A percentile compares a stretch with the other conserved stretches of the same genome.
Evolutionary conservation across 2,888 invertebrate species (phyloP).

Genomic region (Sarcophaga subvicina): DNA sequence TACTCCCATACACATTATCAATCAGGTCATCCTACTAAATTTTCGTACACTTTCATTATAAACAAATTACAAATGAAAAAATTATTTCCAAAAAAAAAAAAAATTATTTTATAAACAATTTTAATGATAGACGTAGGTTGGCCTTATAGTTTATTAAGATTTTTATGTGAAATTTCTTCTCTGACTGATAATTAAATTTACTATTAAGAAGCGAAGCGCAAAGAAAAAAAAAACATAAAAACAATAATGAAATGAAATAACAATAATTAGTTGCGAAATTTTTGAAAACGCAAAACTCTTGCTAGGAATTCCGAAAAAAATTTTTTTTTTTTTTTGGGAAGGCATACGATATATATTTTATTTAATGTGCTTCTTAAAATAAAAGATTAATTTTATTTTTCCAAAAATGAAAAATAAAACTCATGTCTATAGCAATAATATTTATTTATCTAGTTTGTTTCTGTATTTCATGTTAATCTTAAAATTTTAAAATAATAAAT

Average conservation of each 20-base stretch:
- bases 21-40: slow-evolving; percentile 16
- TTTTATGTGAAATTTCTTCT: slow-evolving; percentile 56
- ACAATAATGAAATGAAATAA: slow-evolving; percentile 22
- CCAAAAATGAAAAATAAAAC: background rate
- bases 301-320: slow-evolving; percentile 7
- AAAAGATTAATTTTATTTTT: slow-evolving; percentile 5
- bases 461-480: slow-evolving; percentile 7
- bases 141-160: slow-evolving; percentile 61
- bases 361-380: background rate
- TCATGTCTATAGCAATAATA: slow-evolving; percentile 19
- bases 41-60: slow-evolving; percentile 17
- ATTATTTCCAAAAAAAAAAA: slow-evolving; percentile 24
- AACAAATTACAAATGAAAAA: slow-evolving; percentile 43
- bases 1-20: slow-evolving; percentile 10
- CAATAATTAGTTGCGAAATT: slow-evolving; percentile 46
- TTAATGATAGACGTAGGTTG: slow-evolving; percentile 51
- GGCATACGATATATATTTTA: background rate
- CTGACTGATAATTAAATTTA: slow-evolving; percentile 60
- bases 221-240: slow-evolving; percentile 30
- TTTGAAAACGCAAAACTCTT: slow-evolving; percentile 32
- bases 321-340: background rate
- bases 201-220: slow-evolving; percentile 18
- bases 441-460: slow-evolving; percentile 14
- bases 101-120: slow-evolving; percentile 45
- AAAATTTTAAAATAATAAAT: slow-evolving; percentile 39